Conservation (phyloP, 2,797 vertebrate species). For the Margarornis squamiger region DNA sequence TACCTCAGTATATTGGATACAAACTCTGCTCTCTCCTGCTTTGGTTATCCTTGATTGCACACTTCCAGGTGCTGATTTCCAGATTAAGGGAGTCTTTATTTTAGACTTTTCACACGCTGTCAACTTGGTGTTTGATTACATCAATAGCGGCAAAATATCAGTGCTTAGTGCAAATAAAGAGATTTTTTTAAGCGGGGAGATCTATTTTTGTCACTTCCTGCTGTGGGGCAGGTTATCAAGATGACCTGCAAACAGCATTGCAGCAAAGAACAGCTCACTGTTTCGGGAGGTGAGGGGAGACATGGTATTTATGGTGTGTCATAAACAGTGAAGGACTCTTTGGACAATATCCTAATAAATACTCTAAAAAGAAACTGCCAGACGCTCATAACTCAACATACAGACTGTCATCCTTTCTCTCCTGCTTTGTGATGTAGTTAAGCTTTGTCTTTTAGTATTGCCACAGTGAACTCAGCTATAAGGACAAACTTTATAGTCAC, state of each 20-base stretch:
- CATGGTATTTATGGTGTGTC: slow-evolving; percentile 16
- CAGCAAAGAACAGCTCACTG: slow-evolving; percentile 13
- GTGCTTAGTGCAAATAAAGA: slow-evolving; percentile 50
- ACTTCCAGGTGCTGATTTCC: slow-evolving; percentile 62
- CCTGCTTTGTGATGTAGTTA: background rate
- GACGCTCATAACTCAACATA: background rate
- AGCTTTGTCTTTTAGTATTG: background rate
- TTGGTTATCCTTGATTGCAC: background rate
- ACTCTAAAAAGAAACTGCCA: slow-evolving; percentile 5
- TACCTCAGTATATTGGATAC: slow-evolving; percentile 3
- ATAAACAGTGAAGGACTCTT: slow-evolving; percentile 47
- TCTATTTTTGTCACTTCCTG: slow-evolving; percentile 60
- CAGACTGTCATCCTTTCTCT: background rate
- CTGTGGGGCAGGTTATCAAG: slow-evolving; percentile 53
- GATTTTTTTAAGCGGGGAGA: slow-evolving; percentile 5
- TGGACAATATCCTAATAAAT: slow-evolving; percentile 49
- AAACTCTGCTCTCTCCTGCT: background rate
- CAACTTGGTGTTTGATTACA: slow-evolving; percentile 57
- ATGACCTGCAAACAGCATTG: slow-evolving; percentile 42
- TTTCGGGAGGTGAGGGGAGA: background rate
- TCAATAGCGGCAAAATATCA: slow-evolving; percentile 33
- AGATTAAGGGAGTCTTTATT: slow-evolving; percentile 67
- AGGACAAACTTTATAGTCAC: background rate
- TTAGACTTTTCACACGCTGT: slow-evolving; percentile 55
- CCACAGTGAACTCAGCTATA: background rate